A percentile compares a stretch with the other conserved stretches of the same genome.
phyloP scores from a whole-genome alignment of 2,113 vertebrate species.

The Phaethornis superciliosus region DNA sequence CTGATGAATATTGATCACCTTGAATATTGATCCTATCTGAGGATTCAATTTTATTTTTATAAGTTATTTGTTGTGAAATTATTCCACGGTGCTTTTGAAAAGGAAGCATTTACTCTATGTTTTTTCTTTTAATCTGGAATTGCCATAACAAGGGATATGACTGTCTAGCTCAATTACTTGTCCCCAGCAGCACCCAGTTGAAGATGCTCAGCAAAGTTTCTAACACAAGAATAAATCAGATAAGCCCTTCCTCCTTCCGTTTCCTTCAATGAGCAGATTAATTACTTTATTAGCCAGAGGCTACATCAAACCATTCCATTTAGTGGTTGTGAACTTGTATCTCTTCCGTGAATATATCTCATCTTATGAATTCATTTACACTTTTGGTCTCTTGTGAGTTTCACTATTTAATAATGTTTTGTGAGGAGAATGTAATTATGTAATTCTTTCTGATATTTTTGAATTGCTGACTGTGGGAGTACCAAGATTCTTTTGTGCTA shows the following conservation, averaged over 20 bases:
- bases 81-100: not conserved
- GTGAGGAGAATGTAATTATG: slow-evolving; percentile 35
- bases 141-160: not conserved
- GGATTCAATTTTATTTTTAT: not conserved
- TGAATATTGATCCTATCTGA: not conserved
- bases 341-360: not conserved
- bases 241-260: not conserved
- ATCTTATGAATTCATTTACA: slow-evolving; percentile 34
- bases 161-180: not conserved
- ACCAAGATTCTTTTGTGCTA: not conserved
- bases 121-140: not conserved
- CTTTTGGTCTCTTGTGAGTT: not conserved
- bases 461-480: not conserved
- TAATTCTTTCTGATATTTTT: slow-evolving; percentile 35
- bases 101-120: not conserved
- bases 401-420: slow-evolving; percentile 29
- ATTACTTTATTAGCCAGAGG: slow-evolving; percentile 22
- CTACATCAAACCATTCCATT: not conserved
- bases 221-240: not conserved
- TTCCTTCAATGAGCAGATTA: not conserved
- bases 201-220: not conserved
- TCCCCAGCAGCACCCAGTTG: not conserved
- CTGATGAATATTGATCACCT: not conserved
- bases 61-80: not conserved
- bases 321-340: not conserved